These are phyloP conservation scores for Potamarius usumacintae DNA, from an alignment of 2,113 vertebrate genomes.

Conservation along the genomic window DNA sequence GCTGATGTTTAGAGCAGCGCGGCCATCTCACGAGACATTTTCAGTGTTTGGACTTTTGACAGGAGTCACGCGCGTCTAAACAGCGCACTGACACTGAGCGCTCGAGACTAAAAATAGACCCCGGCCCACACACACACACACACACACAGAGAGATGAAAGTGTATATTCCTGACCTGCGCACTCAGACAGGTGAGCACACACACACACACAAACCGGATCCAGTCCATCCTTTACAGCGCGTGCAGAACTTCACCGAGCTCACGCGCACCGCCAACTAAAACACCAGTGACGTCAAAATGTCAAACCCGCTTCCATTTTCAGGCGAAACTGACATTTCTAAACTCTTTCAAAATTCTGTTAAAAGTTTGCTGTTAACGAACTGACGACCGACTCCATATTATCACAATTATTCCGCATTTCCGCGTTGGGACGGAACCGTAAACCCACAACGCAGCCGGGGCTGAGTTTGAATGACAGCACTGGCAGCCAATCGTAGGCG, in stretches of 20 bases:
- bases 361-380: not conserved
- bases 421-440: slow-evolving; percentile 72
- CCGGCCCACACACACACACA: not conserved
- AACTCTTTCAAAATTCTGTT: not conserved
- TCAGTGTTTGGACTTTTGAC: not conserved
- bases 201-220: not conserved
- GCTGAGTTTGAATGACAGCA: slow-evolving; percentile 47
- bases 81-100: slow-evolving; percentile 30
- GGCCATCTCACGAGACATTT: not conserved
- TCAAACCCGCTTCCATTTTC: not conserved
- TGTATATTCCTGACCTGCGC: slow-evolving; percentile 24
- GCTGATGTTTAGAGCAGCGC: not conserved
- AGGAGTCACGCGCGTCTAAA: not conserved
- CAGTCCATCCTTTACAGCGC: slow-evolving; percentile 24
- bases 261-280: not conserved
- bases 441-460: slow-evolving; percentile 53
- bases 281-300: slow-evolving; percentile 53
- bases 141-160: not conserved
- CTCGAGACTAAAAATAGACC: slow-evolving; percentile 48
- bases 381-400: slow-evolving; percentile 31
- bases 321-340: not conserved
- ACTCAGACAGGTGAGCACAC: slow-evolving; percentile 21
- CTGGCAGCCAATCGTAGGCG: slow-evolving; percentile 54
- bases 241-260: not conserved
- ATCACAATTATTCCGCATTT: slow-evolving; percentile 59